A percentile compares a stretch with the other conserved stretches of the same genome.
Conservation (phyloP, 2,888 invertebrate genomes). For the Nowickia ferox region DNA sequence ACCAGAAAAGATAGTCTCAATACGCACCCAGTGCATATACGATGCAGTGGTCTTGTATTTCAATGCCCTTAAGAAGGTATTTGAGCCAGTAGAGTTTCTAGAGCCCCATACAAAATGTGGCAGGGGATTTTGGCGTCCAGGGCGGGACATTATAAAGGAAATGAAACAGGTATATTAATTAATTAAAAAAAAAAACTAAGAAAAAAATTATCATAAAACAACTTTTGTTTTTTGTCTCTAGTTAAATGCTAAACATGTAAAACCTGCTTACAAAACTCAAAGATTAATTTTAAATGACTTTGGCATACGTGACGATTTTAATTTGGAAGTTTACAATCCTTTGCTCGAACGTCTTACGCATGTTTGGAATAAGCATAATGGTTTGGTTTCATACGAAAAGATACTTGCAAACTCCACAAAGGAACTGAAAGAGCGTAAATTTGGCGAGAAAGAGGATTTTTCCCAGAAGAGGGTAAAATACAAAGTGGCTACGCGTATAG, state of each 20-base stretch:
- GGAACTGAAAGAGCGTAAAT: slow-evolving; percentile 79
- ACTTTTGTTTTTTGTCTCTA: slow-evolving; percentile 56
- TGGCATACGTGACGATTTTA: slow-evolving; percentile 86
- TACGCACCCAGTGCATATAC: slow-evolving; percentile 87
- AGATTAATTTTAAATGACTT: slow-evolving; percentile 82
- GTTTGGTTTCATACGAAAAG: slow-evolving; percentile 75
- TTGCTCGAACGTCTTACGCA: slow-evolving; percentile 82
- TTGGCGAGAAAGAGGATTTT: slow-evolving; percentile 84
- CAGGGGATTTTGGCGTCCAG: slow-evolving; percentile 84
- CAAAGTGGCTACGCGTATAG: slow-evolving; percentile 88
- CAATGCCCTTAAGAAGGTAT: slow-evolving; percentile 87
- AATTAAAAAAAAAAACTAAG: too few species aligned
- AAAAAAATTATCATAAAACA: too few species aligned
- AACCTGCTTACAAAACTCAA: slow-evolving; percentile 85
- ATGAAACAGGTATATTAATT: slow-evolving; percentile 87
- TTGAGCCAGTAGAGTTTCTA: slow-evolving; percentile 72
- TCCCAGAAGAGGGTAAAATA: slow-evolving; percentile 85
- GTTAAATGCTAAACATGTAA: slow-evolving; percentile 87
- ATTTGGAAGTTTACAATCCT: slow-evolving; percentile 84
- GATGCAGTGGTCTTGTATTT: slow-evolving; percentile 96
- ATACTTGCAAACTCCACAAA: slow-evolving; percentile 76
- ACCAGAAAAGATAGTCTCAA: slow-evolving; percentile 73
- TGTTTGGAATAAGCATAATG: slow-evolving; percentile 79
- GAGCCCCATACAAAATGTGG: slow-evolving; percentile 77
- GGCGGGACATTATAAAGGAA: slow-evolving; percentile 86